Base-by-base conservation (phyloP, 2,797 vertebrate species). In the Cynopterus sphinx region DNA sequence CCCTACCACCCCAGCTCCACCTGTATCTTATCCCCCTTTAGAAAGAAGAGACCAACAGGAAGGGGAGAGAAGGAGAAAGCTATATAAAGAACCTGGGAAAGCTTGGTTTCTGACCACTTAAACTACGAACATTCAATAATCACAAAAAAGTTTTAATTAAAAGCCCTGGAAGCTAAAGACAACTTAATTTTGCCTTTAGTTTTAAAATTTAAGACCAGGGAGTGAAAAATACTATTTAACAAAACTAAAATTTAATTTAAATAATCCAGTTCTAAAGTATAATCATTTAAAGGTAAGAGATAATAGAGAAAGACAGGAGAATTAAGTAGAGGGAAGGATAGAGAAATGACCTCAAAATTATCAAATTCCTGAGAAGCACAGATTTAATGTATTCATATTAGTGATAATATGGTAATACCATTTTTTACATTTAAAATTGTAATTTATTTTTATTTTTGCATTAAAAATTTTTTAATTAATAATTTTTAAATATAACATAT, bases 361-460 rank as follows among this genome's bases (percentile, higher is more conserved):
- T 41, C 41, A 83, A 77, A 83, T 67, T 88, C 46, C 51, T 87
- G 43, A 91, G 83, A 97, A 70, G 22, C 68, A 85, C 19, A 93
- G 85, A 61, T 84, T 22, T 83, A 83, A 63, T 68, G n/a, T 74
- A 65, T 77, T 61, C 51, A 36, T 46, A 46, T 74, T 81, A 71
- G 55, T 53, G 71, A 33, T 92, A 41, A 41, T 81, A 70, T 39
- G 57, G 74, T 70, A 79, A 68, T 43, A 22, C 0, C 17, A 75
- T 81, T 84, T 55, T 63, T 73, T 49, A 49, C 49, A 49, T 49
- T 49, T 49, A 49, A 49, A 49, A 49, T 49, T 49, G 16, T 49
- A 13, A 49, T 49, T 49, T 49, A 49, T 49, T 49, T 49, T 49
- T 49, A 49, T 78, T 53, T 77, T 73, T 61, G 59, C 33, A 24